Conservation (phyloP, 2,888 invertebrate genomes). For the Tipula lateralis region DNA sequence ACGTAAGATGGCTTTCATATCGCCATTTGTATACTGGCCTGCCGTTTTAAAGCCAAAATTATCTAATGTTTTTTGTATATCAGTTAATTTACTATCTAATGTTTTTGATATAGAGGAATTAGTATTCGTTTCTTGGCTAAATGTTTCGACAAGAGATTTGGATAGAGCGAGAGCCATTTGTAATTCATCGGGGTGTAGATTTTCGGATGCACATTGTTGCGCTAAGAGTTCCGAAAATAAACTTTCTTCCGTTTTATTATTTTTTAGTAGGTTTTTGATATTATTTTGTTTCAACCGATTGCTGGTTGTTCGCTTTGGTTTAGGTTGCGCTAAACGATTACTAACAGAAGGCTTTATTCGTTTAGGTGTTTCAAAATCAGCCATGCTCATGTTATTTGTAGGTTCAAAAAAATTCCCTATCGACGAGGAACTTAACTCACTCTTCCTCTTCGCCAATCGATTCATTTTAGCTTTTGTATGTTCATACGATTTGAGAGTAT, state of each 20-base stretch:
- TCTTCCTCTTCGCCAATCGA: background rate
- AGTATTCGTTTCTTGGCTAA: slow-evolving; percentile 30
- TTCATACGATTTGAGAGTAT: background rate
- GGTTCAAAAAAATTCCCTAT: background rate
- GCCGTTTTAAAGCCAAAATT: slow-evolving; percentile 56
- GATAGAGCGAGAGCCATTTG: slow-evolving; percentile 65
- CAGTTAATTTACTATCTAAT: slow-evolving; percentile 37
- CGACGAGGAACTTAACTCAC: background rate
- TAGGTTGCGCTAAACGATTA: background rate
- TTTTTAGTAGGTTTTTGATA: background rate
- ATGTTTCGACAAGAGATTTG: slow-evolving; percentile 50
- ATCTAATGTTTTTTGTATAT: slow-evolving; percentile 54
- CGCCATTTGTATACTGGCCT: slow-evolving; percentile 12
- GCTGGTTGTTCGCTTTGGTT: background rate
- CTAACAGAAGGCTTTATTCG: background rate
- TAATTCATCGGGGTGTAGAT: slow-evolving; percentile 60
- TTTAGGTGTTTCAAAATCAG: slow-evolving; percentile 30
- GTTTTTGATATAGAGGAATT: background rate
- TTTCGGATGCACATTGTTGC: slow-evolving; percentile 47
- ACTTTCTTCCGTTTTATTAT: slow-evolving; percentile 41
- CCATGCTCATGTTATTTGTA: background rate
- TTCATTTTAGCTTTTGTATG: background rate
- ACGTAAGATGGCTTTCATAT: background rate
- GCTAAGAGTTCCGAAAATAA: slow-evolving; percentile 44
- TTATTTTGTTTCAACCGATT: background rate